phyloP scores from a whole-genome alignment of 2,113 vertebrate genomes.

The Anser brachyrhynchus region DNA sequence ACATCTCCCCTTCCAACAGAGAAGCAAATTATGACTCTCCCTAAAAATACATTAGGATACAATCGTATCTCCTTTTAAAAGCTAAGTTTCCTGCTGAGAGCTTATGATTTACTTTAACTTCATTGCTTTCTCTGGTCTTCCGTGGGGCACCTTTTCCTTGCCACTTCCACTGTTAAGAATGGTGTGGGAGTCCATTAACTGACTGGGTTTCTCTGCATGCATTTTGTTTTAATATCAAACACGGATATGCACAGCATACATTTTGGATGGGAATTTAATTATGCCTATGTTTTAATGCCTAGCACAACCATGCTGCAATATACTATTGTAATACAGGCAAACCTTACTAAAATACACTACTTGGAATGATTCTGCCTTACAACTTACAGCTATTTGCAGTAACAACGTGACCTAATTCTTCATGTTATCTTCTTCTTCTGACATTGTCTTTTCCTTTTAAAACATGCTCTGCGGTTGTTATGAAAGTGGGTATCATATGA shows the following conservation, averaged over 20 bases:
- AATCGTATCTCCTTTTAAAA: neutral
- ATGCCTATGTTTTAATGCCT: neutral
- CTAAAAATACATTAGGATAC: neutral
- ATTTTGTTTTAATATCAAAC: neutral
- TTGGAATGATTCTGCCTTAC: neutral
- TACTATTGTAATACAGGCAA: neutral
- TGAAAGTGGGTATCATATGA: accelerated
- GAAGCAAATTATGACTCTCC: neutral
- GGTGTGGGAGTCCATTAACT: neutral
- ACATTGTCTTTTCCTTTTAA: accelerated
- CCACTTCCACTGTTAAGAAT: neutral
- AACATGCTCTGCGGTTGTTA: accelerated
- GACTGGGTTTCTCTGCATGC: neutral
- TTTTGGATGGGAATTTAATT: neutral
- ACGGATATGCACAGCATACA: neutral
- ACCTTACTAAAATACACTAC: neutral
- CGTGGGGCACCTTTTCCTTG: neutral
- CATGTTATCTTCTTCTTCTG: accelerated
- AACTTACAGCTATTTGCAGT: neutral
- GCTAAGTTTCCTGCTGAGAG: neutral
- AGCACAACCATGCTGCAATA: neutral
- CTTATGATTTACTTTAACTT: neutral
- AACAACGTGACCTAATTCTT: accelerated
- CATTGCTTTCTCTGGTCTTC: neutral
- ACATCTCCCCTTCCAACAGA: neutral